phyloP scores from a whole-genome alignment of 1,140 invertebrate species.

The Caenorhabditis brenneri region DNA sequence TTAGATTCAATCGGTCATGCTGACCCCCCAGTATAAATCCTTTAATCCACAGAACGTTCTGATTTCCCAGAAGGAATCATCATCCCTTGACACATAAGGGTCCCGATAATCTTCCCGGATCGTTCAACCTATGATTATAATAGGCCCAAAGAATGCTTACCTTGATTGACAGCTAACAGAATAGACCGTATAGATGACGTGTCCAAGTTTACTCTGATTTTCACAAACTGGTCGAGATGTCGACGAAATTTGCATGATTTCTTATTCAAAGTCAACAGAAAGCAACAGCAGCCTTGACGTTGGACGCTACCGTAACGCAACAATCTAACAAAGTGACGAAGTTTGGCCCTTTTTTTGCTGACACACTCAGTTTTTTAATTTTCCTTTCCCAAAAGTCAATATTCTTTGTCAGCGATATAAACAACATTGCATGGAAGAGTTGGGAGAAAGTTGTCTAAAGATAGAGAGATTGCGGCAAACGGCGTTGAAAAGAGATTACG shows the following conservation, averaged over 20 bases:
- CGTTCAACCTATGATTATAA: no score
- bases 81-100: background rate
- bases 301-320: slow-evolving; percentile 6
- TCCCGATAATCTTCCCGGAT: background rate
- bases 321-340: background rate
- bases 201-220: slow-evolving; percentile 33
- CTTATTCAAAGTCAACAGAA: slow-evolving; percentile 1
- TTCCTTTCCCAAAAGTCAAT: slow-evolving; percentile 15
- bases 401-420: background rate
- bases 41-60: background rate
- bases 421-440: background rate
- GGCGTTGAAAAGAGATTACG: slow-evolving; percentile 32
- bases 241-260: slow-evolving; percentile 23
- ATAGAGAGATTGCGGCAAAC: slow-evolving; percentile 16
- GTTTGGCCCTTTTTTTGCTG: slow-evolving; percentile 4
- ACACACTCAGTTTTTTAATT: slow-evolving; percentile 1
- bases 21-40: no score
- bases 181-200: slow-evolving; percentile 3
- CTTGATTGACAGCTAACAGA: slow-evolving; percentile 12
- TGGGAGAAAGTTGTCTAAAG: background rate
- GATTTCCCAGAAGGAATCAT: no score
- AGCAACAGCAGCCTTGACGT: background rate
- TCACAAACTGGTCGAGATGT: slow-evolving; percentile 29
- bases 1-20: no score
- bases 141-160: background rate